Evolutionary conservation across 35 echinoderm and acorn worm genomes (phyloP), one percentile per base, ranked within the genome.

Genomic region (Heliocidaris tuberculata): DNA sequence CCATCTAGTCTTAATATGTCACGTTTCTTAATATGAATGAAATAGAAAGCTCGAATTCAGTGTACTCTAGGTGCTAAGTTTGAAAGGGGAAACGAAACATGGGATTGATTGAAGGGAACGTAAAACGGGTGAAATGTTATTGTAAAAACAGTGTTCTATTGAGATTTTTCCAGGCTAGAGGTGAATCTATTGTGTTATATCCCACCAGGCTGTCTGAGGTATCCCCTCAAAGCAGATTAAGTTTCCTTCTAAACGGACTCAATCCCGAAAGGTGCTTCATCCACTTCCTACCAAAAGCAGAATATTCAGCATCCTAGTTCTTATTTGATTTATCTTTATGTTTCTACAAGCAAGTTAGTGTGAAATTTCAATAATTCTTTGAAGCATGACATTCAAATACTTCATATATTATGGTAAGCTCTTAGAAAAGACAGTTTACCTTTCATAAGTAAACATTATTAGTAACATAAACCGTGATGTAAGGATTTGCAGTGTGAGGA

Each of bases 131-230:
- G 65, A 78, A 78, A 78, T 78, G 65, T 78, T 78, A 78, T 78
- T 78, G 65, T 78, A 78, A n/a, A 78, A 78, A 78, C 65, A 78
- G 65, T 19, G 21, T 78, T n/a, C 65, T 78, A 78, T 78, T 78
- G 65, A 78, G 65, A n/a, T 10, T 78, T n/a, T 78, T 78, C 65
- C 21, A 78, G 65, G 65, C 24, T 78, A 78, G 27, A 78, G 65
- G 65, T 78, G 65, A n/a, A 6, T 78, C 65, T 78, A 78, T 78
- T 78, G 65, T 78, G 65, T 78, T n/a, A 19, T 24, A n/a, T 78
- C 21, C 19, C 5, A 78, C 6, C 65, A 27, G 60, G 15, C 17
- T 78, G 65, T 78, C 65, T 78, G 65, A 78, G 65, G 65, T 78
- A 78, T 78, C 19, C 65, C 65, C 27, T 27, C 1, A 78, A 78